Conservation (phyloP, 2,113 vertebrate genomes). For the Laticauda laticaudata region DNA sequence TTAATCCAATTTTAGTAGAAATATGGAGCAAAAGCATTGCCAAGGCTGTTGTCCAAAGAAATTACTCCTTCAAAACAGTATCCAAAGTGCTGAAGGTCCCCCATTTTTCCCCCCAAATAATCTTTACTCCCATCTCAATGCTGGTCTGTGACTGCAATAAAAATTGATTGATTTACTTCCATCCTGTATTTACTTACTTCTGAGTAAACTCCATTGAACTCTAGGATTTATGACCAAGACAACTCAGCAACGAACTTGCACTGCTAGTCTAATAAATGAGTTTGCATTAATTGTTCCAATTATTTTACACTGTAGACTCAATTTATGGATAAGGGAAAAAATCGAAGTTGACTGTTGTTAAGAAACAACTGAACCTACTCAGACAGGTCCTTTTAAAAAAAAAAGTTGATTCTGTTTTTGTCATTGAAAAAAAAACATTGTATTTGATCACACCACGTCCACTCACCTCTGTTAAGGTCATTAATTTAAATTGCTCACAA, state of each 20-base stretch:
- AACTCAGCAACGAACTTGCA: background rate
- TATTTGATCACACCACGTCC: constrained; percentile 8
- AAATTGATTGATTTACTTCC: background rate
- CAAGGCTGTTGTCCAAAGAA: background rate
- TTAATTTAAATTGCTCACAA: constrained; percentile 28
- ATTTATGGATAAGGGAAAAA: background rate
- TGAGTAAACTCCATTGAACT: background rate
- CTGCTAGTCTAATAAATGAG: background rate
- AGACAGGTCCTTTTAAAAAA: background rate
- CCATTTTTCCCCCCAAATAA: background rate
- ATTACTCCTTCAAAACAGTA: background rate
- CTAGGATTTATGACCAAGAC: background rate
- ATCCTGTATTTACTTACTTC: background rate
- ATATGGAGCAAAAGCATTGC: background rate
- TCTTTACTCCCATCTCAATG: background rate
- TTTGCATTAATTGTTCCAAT: background rate
- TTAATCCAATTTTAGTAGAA: background rate
- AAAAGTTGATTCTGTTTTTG: background rate
- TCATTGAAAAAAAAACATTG: background rate
- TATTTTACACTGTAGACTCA: background rate
- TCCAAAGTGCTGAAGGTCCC: background rate
- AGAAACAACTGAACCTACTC: background rate
- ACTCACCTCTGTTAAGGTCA: constrained; percentile 31
- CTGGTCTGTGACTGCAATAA: background rate
- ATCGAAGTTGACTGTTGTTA: constrained; percentile 12